Evolutionary conservation across 2,888 invertebrate species (phyloP), one percentile per base, ranked within the genome.

Genomic region (Urechis unicinctus): DNA sequence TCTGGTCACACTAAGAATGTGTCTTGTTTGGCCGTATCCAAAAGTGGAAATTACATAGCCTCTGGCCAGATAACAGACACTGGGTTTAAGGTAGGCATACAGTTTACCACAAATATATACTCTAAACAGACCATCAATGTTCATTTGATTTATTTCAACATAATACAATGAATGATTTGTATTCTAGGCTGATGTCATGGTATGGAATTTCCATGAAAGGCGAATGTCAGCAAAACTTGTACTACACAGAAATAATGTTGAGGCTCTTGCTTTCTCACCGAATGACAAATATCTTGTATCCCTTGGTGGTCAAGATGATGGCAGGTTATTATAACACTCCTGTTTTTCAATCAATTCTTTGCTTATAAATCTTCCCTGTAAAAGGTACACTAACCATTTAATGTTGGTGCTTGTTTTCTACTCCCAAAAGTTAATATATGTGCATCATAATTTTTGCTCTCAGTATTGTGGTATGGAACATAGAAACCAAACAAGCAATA

Each of bases 21-120:
- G 5, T 71, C 77, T 2, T 78, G 79, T 61, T 59, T 80, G n/a
- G 67, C 74, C 25, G 64, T 79, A 2, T 93, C 94, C 9, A 73
- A 71, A 50, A 68, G 84, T 65, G 90, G 94, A 26, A 85, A 85
- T 25, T 89, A 84, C 68, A 81, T 95, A 42, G 94, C 90, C 3
- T 91, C 93, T 0, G 94, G 94, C 0, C 92, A 94, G 79, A 84
- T 88, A 42, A 93, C 89, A 71, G 88, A 91, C 71, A 88, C 91
- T 77, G 94, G 94, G 3, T 93, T 92, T 75, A 89, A 88, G 76
- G 86, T 86, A 71, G 59, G n/a, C n/a, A n/a, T n/a, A n/a, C n/a
- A n/a, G n/a, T n/a, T n/a, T n/a, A n/a, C n/a, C n/a, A n/a, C n/a
- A n/a, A n/a, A n/a, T 13, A 25, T 22, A 24, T 22, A 28, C 4